These are phyloP conservation scores for Drosophila repleta DNA, from an alignment of 1,140 invertebrate genomes.

Conservation along the genomic window DNA sequence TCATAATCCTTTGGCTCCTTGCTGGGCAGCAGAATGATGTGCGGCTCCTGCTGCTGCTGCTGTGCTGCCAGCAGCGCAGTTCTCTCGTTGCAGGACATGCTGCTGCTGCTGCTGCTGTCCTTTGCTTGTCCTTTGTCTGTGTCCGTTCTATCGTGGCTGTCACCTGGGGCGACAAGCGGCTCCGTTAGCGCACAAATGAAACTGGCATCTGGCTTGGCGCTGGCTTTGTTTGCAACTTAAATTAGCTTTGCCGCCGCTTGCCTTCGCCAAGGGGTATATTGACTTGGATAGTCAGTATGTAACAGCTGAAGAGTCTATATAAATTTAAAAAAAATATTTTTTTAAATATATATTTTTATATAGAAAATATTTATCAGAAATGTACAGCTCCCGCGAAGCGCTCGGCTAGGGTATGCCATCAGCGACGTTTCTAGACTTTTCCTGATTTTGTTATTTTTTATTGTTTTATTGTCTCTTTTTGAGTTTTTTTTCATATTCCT, in stretches of 20 bases:
- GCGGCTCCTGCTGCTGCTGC: slow-evolving; percentile 45
- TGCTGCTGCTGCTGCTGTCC: slow-evolving; percentile 4
- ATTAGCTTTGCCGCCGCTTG: slow-evolving; percentile 55
- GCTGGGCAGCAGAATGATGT: slow-evolving; percentile 51
- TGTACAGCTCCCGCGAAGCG: not conserved
- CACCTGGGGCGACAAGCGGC: slow-evolving; percentile 4
- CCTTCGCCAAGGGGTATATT: not conserved
- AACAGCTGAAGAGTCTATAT: not conserved
- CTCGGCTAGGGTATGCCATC: not conserved
- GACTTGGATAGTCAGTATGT: not conserved
- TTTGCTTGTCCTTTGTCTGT: slow-evolving; percentile 24
- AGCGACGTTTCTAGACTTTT: not conserved
- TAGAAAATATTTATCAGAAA: not conserved
- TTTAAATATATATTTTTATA: too few species aligned
- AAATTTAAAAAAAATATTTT: not conserved
- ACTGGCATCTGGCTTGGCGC: slow-evolving; percentile 51
- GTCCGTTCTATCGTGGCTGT: slow-evolving; percentile 23
- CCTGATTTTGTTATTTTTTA: slow-evolving; percentile 60
- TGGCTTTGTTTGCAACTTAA: slow-evolving; percentile 73
- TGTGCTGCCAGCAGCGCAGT: slow-evolving; percentile 59
- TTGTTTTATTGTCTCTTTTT: slow-evolving; percentile 48
- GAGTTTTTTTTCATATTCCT: slow-evolving; percentile 49
- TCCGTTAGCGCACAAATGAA: slow-evolving; percentile 37
- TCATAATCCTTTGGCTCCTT: slow-evolving; percentile 74
- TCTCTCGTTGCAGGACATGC: slow-evolving; percentile 70